Base-by-base conservation (phyloP, 2,888 invertebrate genomes). In the Hetaerina titia region DNA sequence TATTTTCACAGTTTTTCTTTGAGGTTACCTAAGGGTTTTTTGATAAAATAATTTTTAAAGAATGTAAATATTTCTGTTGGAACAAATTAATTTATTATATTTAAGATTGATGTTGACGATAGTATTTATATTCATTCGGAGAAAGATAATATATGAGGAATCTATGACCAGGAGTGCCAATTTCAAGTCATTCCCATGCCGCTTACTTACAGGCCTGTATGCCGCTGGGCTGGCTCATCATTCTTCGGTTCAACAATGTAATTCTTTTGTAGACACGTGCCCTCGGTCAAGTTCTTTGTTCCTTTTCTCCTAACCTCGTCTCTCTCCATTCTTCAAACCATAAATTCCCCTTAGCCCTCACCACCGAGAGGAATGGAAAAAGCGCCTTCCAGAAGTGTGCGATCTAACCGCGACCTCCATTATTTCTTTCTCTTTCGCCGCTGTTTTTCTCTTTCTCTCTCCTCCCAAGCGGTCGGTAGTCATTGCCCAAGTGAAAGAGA, bases 401-500 rank as follows among this genome's bases (percentile, higher is more conserved):
- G 31, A 22, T 81, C 15, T 4, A 25, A 31, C 81, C 81, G 31
- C 81, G n/a, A 13, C 81, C 31, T 15, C 4, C 31, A 31, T 81
- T 31, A n/a, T 74, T 81, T 81, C 15, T 31, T 11, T 81, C n/a
- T 81, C 81, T 31, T 81, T 69, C 90, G 56, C 11, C 6, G 22
- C 92, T 69, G 19, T 11, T 64, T 31, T 64, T 90, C 63, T 31
- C 64, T 45, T 45, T 63, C 19, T 63, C 45, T 45, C 45, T 90
- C 90, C 17, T 31, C 64, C 22, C 45, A 69, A 22, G 90, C 90
- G 60, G 90, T 64, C 69, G 63, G n/a, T n/a, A n/a, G 57, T 57
- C 89, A 58, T 57, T 15, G 89, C n/a, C n/a, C 57, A 89, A 56
- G 31, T 69, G 69, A 92, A 92, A 74, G 92, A 45, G 92, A 74